Percentiles rank a stretch among this genome's conserved stretches.
Evolutionary conservation across 2,888 invertebrate genomes (phyloP).

Genomic region (Plagiodera versicolora): DNA sequence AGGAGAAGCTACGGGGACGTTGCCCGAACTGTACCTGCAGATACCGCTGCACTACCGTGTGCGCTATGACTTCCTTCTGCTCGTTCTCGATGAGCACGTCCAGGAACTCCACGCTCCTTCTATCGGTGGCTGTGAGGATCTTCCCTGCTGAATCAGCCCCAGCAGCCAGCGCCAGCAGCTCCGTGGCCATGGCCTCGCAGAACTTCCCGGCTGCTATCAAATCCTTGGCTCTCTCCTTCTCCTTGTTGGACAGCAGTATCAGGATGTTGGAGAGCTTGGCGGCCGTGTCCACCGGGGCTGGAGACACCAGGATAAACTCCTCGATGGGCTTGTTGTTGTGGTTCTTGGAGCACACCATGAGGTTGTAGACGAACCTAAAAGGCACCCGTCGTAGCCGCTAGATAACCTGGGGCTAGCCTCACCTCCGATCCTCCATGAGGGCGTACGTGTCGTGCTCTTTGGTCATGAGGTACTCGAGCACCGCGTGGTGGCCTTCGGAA

Average conservation of each 20-base stretch:
- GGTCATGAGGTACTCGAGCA: slow-evolving; percentile 91
- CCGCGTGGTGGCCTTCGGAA: slow-evolving; percentile 94
- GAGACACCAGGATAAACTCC: slow-evolving; percentile 97
- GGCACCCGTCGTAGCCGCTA: too few relatives aligned
- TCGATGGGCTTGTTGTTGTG: slow-evolving; percentile 95
- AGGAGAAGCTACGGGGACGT: too few relatives aligned
- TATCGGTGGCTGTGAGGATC: slow-evolving; percentile 92
- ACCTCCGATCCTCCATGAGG: slow-evolving; percentile 93
- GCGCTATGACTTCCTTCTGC: slow-evolving; percentile 96
- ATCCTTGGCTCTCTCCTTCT: slow-evolving; percentile 98
- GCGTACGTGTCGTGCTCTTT: slow-evolving; percentile 97
- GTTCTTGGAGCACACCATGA: slow-evolving; percentile 97
- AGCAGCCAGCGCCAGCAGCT: slow-evolving; percentile 89
- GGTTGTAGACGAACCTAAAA: slow-evolving; percentile 84
- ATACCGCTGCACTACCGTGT: slow-evolving; percentile 96
- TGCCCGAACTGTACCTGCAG: slow-evolving; percentile 78
- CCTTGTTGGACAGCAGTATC: slow-evolving; percentile 85
- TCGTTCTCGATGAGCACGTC: slow-evolving; percentile 98
- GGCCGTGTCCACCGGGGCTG: slow-evolving; percentile 98
- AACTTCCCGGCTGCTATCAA: slow-evolving; percentile 93
- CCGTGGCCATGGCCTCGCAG: slow-evolving; percentile 98
- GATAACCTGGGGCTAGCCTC: too few relatives aligned
- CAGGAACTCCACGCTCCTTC: slow-evolving; percentile 90
- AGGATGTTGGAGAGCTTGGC: slow-evolving; percentile 95
- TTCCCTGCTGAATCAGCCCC: slow-evolving; percentile 93